phyloP scores from a whole-genome alignment of 1,140 invertebrate species.

The Dinothrombium tinctorium region DNA sequence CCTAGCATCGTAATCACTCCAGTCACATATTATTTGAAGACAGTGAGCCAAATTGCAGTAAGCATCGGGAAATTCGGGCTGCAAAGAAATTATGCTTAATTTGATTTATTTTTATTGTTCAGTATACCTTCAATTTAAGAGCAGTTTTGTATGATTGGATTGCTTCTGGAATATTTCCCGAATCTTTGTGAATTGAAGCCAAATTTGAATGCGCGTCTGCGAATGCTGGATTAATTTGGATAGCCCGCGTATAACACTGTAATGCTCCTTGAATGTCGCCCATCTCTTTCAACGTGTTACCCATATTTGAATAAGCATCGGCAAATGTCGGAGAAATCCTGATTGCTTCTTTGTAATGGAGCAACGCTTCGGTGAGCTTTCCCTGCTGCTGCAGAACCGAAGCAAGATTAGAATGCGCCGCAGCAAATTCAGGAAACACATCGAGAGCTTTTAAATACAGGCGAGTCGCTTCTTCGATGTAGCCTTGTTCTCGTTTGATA shows the following conservation, averaged over 20 bases:
- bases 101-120: neutral
- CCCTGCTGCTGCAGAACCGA: slow-evolving; percentile 95
- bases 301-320: slow-evolving; percentile 94
- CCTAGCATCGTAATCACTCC: slow-evolving; percentile 81
- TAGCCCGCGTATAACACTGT: slow-evolving; percentile 88
- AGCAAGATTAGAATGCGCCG: slow-evolving; percentile 93
- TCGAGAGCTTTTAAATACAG: slow-evolving; percentile 66
- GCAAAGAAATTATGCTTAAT: slow-evolving; percentile 1
- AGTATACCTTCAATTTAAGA: slow-evolving; percentile 53
- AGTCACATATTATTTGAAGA: slow-evolving; percentile 94
- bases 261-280: slow-evolving; percentile 86
- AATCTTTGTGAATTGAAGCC: slow-evolving; percentile 96
- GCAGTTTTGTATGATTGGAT: slow-evolving; percentile 85
- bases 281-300: slow-evolving; percentile 96
- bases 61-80: slow-evolving; percentile 91
- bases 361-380: slow-evolving; percentile 77
- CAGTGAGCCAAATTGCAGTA: slow-evolving; percentile 98
- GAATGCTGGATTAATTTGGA: slow-evolving; percentile 93
- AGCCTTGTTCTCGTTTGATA: slow-evolving; percentile 57
- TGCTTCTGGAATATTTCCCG: slow-evolving; percentile 92
- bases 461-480: slow-evolving; percentile 83
- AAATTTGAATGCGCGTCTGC: slow-evolving; percentile 97
- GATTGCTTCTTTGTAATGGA: slow-evolving; percentile 97
- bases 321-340: slow-evolving; percentile 24
- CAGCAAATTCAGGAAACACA: slow-evolving; percentile 97